A percentile compares a stretch with the other conserved stretches of the same genome.
Conservation (phyloP, 2,888 invertebrate species). For the Noctua janthe region DNA sequence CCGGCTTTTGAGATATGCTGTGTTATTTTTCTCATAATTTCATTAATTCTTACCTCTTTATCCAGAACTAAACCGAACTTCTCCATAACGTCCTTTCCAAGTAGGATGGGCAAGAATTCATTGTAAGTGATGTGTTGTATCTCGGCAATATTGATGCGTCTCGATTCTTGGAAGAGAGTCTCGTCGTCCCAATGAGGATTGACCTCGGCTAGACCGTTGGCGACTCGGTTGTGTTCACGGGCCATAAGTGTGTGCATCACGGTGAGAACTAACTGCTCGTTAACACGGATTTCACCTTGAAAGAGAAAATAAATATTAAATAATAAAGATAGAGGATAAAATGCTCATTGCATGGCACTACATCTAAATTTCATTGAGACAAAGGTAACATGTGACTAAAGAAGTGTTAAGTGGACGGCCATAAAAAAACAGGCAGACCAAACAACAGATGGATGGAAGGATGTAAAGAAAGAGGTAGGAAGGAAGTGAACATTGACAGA, state of each 20-base stretch:
- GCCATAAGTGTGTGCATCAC: conserved; percentile 98
- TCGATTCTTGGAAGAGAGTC: conserved; percentile 96
- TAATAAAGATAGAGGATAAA: background rate
- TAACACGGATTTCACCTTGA: conserved; percentile 96
- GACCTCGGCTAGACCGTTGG: conserved; percentile 93
- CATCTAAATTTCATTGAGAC: background rate
- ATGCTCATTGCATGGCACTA: background rate
- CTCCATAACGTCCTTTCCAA: conserved; percentile 97
- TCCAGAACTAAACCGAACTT: conserved; percentile 96
- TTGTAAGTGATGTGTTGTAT: conserved; percentile 97
- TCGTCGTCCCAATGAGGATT: conserved; percentile 99
- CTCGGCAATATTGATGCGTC: conserved; percentile 95
- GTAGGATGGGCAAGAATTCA: conserved; percentile 96
- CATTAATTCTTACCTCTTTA: conserved; percentile 91
- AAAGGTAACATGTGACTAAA: background rate
- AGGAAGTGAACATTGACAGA: background rate
- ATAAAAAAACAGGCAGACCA: background rate
- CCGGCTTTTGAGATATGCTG: background rate
- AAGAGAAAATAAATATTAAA: background rate
- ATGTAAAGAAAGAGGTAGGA: background rate
- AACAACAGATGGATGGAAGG: too few species aligned
- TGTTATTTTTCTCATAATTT: background rate
- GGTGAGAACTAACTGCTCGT: conserved; percentile 96
- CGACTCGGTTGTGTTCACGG: conserved; percentile 97
- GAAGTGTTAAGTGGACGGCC: background rate